Evolutionary conservation across 1,140 invertebrate species (phyloP), one percentile per base, ranked within the genome.

Genomic region (Portunus trituberculatus): DNA sequence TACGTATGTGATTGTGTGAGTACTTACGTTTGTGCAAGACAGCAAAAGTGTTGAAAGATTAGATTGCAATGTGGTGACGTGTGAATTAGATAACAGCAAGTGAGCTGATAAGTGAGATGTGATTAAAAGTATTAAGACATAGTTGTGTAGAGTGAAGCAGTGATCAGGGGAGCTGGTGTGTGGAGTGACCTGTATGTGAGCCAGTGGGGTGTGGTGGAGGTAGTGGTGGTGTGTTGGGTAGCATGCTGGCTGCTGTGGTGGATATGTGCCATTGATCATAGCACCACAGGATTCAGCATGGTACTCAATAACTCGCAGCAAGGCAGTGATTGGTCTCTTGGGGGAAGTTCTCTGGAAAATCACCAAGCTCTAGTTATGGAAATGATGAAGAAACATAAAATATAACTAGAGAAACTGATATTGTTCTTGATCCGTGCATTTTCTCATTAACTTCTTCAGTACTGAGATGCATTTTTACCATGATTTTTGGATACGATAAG

Each of bases 221-320:
- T 89, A 28, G 59, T 14, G 31, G 67, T 29, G 25, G 48, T 67
- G 31, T 76, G 94, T 95, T 95, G 94, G 94, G 94, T 95, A 95
- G 84, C 94, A 95, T 87, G 94, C 94, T 95, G 94, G 94, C 94
- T 95, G 84, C 91, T 95, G 94, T 95, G 94, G 94, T 95, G 94
- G 94, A 20, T 95, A 95, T 95, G 94, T 95, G 91, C 76, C 25
- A 29, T 89, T 82, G 91, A 67, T 95, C 94, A 95, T 95, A 95
- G 94, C 94, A 95, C 94, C 94, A 95, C 94, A 95, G 94, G 94
- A 95, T 95, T 95, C 94, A 95, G 94, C 94, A 95, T 95, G 93
- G 92, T 95, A 95, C 91, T 93, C 94, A 95, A 95, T 95, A 95
- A 84, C 76, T 52, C 31, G 91, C 94, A 88, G 84, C 94, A 7